Base-by-base conservation (phyloP, 2,113 vertebrate species). In the Lophius piscatorius region DNA sequence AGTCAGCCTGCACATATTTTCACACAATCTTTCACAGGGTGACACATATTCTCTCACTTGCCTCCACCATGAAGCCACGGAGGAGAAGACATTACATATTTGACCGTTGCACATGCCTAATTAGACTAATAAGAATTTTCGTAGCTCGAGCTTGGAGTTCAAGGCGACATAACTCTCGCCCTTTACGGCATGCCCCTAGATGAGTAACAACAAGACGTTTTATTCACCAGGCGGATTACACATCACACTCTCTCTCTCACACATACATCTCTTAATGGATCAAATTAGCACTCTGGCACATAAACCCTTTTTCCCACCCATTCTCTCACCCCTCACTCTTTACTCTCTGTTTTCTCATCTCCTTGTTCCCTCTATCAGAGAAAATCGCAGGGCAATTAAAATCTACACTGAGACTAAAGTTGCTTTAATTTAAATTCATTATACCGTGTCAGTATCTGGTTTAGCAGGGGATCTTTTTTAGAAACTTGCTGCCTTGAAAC, bases 391-490 rank as follows among this genome's bases (percentile, higher is more conserved):
- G 61, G 70, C 85, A 89, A 87, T 89, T 88, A 86, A 87, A 85
- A 83, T 74, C 74, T 49, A 70, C 77, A 64, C 41, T 60, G 51
- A 84, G 62, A 73, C 55, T 65, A 70, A 81, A 87, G 80, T 86
- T 74, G 72, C 52, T 80, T 85, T 90, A 77, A 90, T 90, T 87
- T 81, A 85, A 83, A 81, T 89, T 87, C 82, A 76, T 84, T 87
- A 80, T 28, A 71, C 67, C 60, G 24, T 70, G 70, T 52, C 68
- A 48, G 62, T 68, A 28, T 58, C 9, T 2, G 54, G 69, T 65
- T 78, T 76, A 17, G 28, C 35, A 4, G 65, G 62, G 75, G 67
- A 74, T 74, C 49, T 80, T 65, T 64, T 81, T 73, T 49, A 39
- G 38, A 75, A 79, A 72, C 35, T 14, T 7, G 34, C 61, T 65